Base-by-base conservation (phyloP, 1,140 invertebrate species). In the Drosophila tristis region DNA sequence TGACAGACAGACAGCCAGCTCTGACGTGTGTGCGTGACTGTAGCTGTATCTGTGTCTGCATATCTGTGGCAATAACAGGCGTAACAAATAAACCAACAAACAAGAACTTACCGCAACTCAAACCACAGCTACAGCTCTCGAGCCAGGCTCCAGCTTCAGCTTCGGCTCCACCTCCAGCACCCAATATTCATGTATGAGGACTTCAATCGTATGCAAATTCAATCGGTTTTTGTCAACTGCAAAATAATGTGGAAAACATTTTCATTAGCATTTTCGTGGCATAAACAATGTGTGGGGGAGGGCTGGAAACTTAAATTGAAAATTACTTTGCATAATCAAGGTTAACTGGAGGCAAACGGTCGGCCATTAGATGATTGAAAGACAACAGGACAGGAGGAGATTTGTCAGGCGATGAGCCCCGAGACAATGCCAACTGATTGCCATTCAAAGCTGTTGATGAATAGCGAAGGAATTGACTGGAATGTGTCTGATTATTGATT, bases 81-180 rank as follows among this genome's bases (percentile, higher is more conserved):
- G 73, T 50, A 76, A 76, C 73, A 57, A 77, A 77, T 66, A 31
- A 75, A 74, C 55, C 58, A 75, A 70, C 67, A 76, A 76, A 65
- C 15, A 70, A 16, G 47, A 51, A 76, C 74, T 77, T 68, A 76
- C 74, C 74, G 35, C 57, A 61, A 58, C 55, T 53, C 49, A 74
- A 74, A 44, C 16, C 15, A 48, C 39, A 39, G 4, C 11, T 5
- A 39, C 35, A 39, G 35, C 35, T 39, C 35, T 13, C 35, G 4
- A 39, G 35, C 35, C 4, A 13, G 26, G 6, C 26, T 29, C 11
- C 35, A 35, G 31, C 9, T 11, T 9, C 16, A 8, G 16, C 25
- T n/a, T 20, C 43, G 15, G 4, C 35, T 58, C 56, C 39, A 6
- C 4, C 43, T 15, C 5, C 20, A 23, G 49, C n/a, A 13, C 7